These are phyloP conservation scores for Tribolium castaneum DNA, from an alignment of 1,140 invertebrate species.

Conservation along the genomic window DNA sequence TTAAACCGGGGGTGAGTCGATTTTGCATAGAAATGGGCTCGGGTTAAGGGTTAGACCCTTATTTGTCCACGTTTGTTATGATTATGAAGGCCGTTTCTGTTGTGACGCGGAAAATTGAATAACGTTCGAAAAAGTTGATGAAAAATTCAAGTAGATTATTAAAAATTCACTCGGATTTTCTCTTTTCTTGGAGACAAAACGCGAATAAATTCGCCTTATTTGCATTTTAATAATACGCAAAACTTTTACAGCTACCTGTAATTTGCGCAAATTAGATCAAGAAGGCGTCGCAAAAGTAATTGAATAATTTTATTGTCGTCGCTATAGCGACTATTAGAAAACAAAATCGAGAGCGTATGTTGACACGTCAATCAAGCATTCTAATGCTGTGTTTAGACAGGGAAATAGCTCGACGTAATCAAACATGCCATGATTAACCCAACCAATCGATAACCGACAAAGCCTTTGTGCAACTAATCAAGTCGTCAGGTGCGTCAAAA, in stretches of 20 bases:
- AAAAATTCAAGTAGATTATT: not conserved
- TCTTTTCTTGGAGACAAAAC: not conserved
- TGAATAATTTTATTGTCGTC: not conserved
- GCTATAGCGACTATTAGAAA: not conserved
- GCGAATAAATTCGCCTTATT: not conserved
- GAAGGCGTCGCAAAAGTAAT: not conserved
- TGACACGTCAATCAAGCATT: not conserved
- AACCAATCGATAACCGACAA: conserved; percentile 2
- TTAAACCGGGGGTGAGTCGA: not conserved
- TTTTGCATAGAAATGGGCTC: not conserved
- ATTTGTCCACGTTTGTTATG: not conserved
- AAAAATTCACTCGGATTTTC: no score
- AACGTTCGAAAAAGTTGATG: not conserved
- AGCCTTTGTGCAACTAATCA: conserved; percentile 5
- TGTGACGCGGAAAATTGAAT: not conserved
- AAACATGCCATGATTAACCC: conserved; percentile 17
- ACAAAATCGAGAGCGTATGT: not conserved
- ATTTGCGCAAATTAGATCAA: not conserved
- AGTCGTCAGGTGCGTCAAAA: conserved; percentile 4
- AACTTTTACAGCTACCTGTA: not conserved
- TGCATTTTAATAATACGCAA: not conserved
- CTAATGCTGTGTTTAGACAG: conserved; percentile 8
- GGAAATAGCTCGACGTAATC: not conserved
- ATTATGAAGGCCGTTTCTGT: not conserved
- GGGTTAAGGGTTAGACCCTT: not conserved